Conservation (phyloP, 2,888 invertebrate genomes). For the Dolomedes plantarius region DNA sequence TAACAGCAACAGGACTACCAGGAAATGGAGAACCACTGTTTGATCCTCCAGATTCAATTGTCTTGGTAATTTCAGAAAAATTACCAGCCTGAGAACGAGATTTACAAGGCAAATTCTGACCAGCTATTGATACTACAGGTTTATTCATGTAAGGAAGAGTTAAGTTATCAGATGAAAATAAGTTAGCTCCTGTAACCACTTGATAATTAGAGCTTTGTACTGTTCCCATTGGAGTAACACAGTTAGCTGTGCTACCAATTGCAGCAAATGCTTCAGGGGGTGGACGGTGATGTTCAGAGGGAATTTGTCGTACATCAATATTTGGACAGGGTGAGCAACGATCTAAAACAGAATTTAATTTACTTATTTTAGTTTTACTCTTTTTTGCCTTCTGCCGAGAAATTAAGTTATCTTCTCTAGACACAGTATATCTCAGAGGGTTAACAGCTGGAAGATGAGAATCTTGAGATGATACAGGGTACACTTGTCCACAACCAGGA, state of each 20-base stretch:
- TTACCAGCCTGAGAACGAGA: slow-evolving; percentile 22
- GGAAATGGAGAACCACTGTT: slow-evolving; percentile 44
- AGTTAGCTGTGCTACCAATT: slow-evolving; percentile 39
- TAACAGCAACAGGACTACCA: slow-evolving; percentile 19
- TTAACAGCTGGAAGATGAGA: slow-evolving; percentile 24
- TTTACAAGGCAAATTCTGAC: slow-evolving; percentile 41
- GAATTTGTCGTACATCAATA: slow-evolving; percentile 81
- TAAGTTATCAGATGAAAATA: slow-evolving; percentile 50
- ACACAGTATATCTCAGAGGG: slow-evolving; percentile 23
- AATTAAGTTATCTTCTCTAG: slow-evolving; percentile 35
- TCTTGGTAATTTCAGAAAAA: slow-evolving; percentile 39
- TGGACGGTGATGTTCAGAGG: slow-evolving; percentile 78
- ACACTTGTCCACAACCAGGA: slow-evolving; percentile 36
- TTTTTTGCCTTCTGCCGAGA: slow-evolving; percentile 64
- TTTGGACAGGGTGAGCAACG: slow-evolving; percentile 80
- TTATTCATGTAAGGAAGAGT: slow-evolving; percentile 34
- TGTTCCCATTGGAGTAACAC: slow-evolving; percentile 32
- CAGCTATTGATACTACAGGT: slow-evolving; percentile 22
- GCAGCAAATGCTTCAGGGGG: slow-evolving; percentile 73
- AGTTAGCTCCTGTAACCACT: slow-evolving; percentile 26
- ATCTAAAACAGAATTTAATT: slow-evolving; percentile 73
- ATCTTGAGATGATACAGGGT: slow-evolving; percentile 37
- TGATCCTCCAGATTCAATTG: slow-evolving; percentile 40
- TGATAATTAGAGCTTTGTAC: slow-evolving; percentile 44
- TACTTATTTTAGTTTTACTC: slow-evolving; percentile 63